These are phyloP conservation scores for Aphyosemion australe DNA, from an alignment of 2,113 vertebrate genomes.

Conservation along the genomic window DNA sequence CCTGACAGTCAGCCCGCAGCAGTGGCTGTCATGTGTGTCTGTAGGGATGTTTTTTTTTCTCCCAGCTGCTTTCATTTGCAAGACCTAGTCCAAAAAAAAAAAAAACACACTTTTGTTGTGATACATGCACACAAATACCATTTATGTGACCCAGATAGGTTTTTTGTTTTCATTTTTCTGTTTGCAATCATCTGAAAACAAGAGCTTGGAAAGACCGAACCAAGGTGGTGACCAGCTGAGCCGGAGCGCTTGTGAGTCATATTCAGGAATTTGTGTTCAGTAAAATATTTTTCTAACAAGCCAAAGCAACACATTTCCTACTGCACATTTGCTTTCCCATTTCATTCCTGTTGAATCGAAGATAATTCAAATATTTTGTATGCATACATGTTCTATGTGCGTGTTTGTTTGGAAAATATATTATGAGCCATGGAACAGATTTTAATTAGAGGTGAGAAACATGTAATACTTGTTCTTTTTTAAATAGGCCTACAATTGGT, in stretches of 20 bases:
- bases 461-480: no score
- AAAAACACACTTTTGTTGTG: constrained; percentile 34
- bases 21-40: constrained; percentile 47
- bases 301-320: constrained; percentile 57
- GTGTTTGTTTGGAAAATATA: no score
- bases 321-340: constrained; percentile 32
- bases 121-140: constrained; percentile 15
- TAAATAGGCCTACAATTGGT: no score
- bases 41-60: constrained; percentile 38
- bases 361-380: no score
- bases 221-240: constrained; percentile 50
- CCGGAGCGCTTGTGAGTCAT: constrained; percentile 52
- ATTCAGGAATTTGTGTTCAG: constrained; percentile 57
- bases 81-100: constrained; percentile 49
- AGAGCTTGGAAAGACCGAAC: constrained; percentile 46
- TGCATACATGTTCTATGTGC: no score
- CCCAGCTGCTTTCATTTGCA: constrained; percentile 47
- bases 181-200: constrained; percentile 66
- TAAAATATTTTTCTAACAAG: constrained; percentile 60
- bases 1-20: constrained; percentile 41
- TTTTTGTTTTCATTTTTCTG: constrained; percentile 51
- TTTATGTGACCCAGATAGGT: constrained; percentile 59
- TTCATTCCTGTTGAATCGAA: constrained; percentile 19
- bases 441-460: no score
- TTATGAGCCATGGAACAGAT: no score